Conservation (phyloP, 2,888 invertebrate genomes). For the Polydesmus complanatus region DNA sequence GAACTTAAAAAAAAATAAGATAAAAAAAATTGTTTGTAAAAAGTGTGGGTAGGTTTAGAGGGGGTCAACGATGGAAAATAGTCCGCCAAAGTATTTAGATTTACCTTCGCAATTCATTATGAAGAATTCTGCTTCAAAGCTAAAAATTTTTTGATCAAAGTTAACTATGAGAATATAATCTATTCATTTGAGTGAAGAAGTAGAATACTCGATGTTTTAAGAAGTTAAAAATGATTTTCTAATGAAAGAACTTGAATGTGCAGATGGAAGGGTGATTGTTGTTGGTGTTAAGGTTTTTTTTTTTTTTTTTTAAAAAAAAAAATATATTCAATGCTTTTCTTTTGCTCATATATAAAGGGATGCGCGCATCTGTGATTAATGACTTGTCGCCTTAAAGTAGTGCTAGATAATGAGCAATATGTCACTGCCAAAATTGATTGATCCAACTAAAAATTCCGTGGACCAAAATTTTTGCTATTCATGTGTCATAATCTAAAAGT, state of each 20-base stretch:
- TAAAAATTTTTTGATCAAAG: too few species aligned
- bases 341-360: constrained; percentile 3
- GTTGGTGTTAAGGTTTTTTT: not conserved
- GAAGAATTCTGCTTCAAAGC: too few species aligned
- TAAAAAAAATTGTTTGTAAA: too few species aligned
- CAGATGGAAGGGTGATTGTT: not conserved
- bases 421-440: constrained; percentile 15
- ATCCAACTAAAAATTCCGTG: constrained; percentile 5
- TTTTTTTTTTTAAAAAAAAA: not conserved
- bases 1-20: too few species aligned
- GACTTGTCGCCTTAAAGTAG: constrained; percentile 13
- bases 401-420: constrained; percentile 15
- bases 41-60: too few species aligned
- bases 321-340: not conserved
- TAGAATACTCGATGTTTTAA: not conserved
- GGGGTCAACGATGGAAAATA: too few species aligned
- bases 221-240: not conserved
- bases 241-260: not conserved
- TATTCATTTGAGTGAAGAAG: not conserved
- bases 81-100: too few species aligned
- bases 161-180: too few species aligned
- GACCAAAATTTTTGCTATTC: constrained; percentile 9
- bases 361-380: constrained; percentile 13
- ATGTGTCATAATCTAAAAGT: constrained; percentile 5
- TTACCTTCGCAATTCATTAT: not conserved